Percentiles rank a stretch among this genome's conserved stretches.
These are phyloP conservation scores for Caenorhabditis sp. DNA, from an alignment of 2,888 invertebrate species.

Conservation along the genomic window DNA sequence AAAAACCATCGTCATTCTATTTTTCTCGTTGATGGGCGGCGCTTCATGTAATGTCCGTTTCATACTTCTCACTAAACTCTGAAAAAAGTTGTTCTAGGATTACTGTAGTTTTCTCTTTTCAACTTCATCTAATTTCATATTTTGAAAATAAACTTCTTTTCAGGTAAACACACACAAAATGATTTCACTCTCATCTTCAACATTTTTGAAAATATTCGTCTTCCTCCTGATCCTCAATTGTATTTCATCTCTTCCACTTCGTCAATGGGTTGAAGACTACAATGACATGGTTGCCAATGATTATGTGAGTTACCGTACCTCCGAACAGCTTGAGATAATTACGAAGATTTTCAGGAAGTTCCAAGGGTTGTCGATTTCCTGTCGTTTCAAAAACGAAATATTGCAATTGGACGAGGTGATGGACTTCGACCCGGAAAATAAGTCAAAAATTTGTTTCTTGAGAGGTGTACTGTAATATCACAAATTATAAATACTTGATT, in stretches of 20 bases:
- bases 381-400: constrained; percentile 57
- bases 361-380: constrained; percentile 21
- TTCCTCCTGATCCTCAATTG: not conserved
- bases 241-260: not conserved
- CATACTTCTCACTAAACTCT: no score
- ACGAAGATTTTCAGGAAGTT: constrained; percentile 13
- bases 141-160: not conserved
- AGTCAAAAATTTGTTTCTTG: not conserved
- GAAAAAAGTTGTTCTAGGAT: no score
- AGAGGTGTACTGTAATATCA: not conserved
- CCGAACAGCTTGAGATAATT: not conserved
- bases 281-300: not conserved
- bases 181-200: not conserved
- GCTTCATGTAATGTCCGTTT: no score
- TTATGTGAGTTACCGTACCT: not conserved
- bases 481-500: not conserved
- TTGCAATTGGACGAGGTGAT: constrained; percentile 65
- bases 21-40: not conserved
- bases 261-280: not conserved
- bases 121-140: no score
- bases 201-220: not conserved
- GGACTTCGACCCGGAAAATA: constrained; percentile 63
- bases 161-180: not conserved
- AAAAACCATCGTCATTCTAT: not conserved
- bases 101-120: no score